Base-by-base conservation (phyloP, 2,113 vertebrate species). In the Indri indri region DNA sequence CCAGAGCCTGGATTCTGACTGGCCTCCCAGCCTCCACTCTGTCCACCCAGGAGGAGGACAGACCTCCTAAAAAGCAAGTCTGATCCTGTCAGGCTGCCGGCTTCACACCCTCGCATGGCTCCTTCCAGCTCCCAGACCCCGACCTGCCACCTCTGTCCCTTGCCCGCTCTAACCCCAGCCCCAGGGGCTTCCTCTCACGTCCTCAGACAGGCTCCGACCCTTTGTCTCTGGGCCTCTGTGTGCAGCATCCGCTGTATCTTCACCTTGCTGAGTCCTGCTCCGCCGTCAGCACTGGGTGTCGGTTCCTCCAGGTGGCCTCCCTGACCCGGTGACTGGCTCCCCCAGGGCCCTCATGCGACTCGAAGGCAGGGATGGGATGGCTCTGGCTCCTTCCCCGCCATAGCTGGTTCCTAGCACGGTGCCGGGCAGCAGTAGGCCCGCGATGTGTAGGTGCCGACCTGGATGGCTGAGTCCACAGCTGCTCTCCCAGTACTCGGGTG, bases 161-260 rank as follows among this genome's bases (percentile, higher is more conserved):
- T 32, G 63, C 86, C 63, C 1, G 14, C 18, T 52, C 79, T 25
- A 13, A n/a, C 68, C 32, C 42, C 42, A 22, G 34, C 42, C 5
- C 0, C 73, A 52, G 4, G 0, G 8, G 71, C n/a, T 14, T 34
- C 59, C 59, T 25, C 20, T 54, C 2, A 12, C 45, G 4, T 27
- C 10, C 76, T 6, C 70, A 37, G 76, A 54, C 0, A 6, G 8
- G 10, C 12, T 70, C 17, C 2, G 10, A 5, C 68, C 63, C 79
- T 50, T 57, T 7, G 30, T 52, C 85, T 20, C 61, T 6, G 37
- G n/a, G 45, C 57, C 45, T 80, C 6, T 0, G 17, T 80, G 6
- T 0, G 13, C 34, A 1, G 8, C 5, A 5, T 10, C 37, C 1
- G 18, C 66, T 0, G 3, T 25, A 10, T 17, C 65, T 22, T 81